Conservation (phyloP, 2,113 vertebrate genomes). For the Vulpes lagopus region DNA sequence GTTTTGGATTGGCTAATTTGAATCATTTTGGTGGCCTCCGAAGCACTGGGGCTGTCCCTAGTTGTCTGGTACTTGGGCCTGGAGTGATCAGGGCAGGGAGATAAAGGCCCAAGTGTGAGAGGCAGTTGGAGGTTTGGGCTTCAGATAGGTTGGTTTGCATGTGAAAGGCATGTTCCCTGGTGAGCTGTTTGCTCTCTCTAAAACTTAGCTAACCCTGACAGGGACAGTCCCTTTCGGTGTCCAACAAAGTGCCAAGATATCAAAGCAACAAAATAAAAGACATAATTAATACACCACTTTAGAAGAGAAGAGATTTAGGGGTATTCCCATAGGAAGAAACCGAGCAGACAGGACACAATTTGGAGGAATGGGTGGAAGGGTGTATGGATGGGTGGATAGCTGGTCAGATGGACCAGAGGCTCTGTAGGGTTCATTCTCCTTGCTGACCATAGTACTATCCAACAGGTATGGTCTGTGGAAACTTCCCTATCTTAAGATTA, state of each 20-base stretch:
- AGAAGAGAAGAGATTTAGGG: background rate
- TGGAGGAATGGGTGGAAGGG: too few relatives aligned
- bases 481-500: background rate
- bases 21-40: background rate
- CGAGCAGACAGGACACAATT: background rate
- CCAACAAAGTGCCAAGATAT: background rate
- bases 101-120: background rate
- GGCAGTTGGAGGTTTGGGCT: background rate
- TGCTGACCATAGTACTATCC: background rate
- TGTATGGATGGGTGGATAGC: background rate
- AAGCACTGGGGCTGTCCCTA: background rate
- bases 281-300: background rate
- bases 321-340: background rate
- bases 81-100: background rate
- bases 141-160: background rate
- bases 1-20: background rate
- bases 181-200: background rate
- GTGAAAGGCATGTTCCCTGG: background rate
- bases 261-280: slow-evolving; percentile 37
- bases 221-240: background rate
- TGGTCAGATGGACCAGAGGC: background rate
- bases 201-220: background rate
- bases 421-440: background rate
- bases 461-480: background rate
- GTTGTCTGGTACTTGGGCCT: background rate